phyloP scores from a whole-genome alignment of 2,113 vertebrate species.

The Fregata magnificens region DNA sequence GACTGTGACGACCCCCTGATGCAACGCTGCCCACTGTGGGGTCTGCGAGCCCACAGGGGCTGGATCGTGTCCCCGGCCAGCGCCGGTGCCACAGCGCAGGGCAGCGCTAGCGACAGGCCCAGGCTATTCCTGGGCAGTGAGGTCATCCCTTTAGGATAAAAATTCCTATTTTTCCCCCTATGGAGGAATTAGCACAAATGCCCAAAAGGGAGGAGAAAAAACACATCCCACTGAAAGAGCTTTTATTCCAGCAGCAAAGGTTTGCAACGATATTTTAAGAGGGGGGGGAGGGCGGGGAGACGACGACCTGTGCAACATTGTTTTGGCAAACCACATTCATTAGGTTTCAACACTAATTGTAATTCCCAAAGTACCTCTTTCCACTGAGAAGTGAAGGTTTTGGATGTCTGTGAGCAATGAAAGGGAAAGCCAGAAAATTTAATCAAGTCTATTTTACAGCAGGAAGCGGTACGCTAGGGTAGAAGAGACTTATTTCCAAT shows the following conservation, averaged over 20 bases:
- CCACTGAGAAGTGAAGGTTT: background rate
- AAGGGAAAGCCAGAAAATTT: constrained; percentile 37
- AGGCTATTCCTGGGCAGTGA: background rate
- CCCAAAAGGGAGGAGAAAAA: background rate
- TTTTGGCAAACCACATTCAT: constrained; percentile 20
- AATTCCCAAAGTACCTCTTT: background rate
- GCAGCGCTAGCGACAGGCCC: background rate
- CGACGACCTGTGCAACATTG: too few species aligned
- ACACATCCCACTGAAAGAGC: background rate
- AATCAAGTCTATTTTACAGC: constrained; percentile 41
- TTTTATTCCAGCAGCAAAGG: background rate
- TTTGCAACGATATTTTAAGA: background rate
- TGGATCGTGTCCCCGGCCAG: background rate
- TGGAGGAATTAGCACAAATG: background rate
- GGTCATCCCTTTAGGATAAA: background rate
- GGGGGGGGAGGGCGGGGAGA: too few species aligned
- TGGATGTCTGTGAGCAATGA: background rate
- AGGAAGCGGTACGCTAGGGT: constrained; percentile 6
- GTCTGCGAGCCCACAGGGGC: background rate
- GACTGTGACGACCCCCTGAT: background rate
- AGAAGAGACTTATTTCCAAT: constrained; percentile 19
- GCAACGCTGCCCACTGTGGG: background rate
- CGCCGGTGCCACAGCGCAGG: rapidly evolving
- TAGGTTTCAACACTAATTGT: background rate
- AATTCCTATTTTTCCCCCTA: background rate